Conservation (phyloP, 2,888 invertebrate species). For the Geotrupes spiniger region DNA sequence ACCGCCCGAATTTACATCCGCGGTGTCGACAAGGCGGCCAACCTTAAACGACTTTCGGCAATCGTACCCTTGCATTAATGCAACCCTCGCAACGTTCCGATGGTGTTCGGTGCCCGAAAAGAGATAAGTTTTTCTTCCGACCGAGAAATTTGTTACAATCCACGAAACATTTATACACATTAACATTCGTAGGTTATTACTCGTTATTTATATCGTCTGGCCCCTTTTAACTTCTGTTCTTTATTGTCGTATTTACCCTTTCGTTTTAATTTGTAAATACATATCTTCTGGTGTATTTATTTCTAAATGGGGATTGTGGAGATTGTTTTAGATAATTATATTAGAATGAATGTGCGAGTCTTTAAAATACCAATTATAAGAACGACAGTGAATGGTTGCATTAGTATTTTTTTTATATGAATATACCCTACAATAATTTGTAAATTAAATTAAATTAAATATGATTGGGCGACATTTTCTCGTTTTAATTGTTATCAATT, state of each 20-base stretch:
- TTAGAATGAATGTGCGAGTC: too few species aligned
- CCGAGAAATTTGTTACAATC: conserved; percentile 50
- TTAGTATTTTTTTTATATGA: too few species aligned
- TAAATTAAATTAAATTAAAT: too few species aligned
- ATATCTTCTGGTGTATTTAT: too few species aligned
- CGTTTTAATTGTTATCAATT: too few species aligned
- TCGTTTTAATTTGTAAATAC: conserved; percentile 7
- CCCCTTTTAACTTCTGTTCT: conserved; percentile 46
- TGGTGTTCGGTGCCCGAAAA: conserved; percentile 24
- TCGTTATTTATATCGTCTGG: conserved; percentile 49
- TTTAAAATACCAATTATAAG: too few species aligned
- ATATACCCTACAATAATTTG: too few species aligned
- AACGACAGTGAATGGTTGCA: too few species aligned
- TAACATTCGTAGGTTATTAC: conserved; percentile 44
- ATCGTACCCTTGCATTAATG: background rate
- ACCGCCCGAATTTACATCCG: conserved; percentile 29
- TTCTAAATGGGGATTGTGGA: too few species aligned
- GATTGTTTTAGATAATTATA: too few species aligned
- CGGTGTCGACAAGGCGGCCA: conserved; percentile 29
- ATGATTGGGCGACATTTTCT: too few species aligned
- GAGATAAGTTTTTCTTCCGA: conserved; percentile 49
- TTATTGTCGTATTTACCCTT: conserved; percentile 32
- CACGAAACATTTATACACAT: conserved; percentile 49
- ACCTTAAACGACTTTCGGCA: too few species aligned
- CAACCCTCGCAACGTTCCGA: conserved; percentile 5